Percentiles rank a stretch among this genome's conserved stretches.
These are phyloP conservation scores for Mythimna ferrago DNA, from an alignment of 2,888 invertebrate genomes.

Conservation along the genomic window DNA sequence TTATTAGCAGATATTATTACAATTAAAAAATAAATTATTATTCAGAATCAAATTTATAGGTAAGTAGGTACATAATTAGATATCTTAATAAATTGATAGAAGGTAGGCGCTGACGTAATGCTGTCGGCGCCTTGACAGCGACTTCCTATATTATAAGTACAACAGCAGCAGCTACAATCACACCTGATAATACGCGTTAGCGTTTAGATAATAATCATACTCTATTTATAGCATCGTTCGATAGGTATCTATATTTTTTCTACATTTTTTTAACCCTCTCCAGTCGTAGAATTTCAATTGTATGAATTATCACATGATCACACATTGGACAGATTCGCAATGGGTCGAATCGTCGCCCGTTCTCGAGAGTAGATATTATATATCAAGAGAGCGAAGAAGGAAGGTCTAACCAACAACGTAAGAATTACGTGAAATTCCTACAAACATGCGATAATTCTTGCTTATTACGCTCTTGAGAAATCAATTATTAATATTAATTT, in stretches of 20 bases:
- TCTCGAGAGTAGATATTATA: background rate
- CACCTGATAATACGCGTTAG: background rate
- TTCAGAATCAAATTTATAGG: background rate
- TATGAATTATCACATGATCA: background rate
- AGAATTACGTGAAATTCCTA: conserved; percentile 12
- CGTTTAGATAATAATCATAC: background rate
- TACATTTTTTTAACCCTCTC: background rate
- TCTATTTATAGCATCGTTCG: too few relatives aligned
- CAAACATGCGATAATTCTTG: conserved; percentile 7
- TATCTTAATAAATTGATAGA: background rate
- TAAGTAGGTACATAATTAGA: background rate
- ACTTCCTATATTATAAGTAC: conserved; percentile 5
- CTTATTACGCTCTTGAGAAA: background rate
- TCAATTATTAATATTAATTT: background rate
- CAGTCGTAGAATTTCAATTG: conserved; percentile 14
- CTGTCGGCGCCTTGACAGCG: conserved; percentile 1
- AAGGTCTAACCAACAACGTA: conserved; percentile 8
- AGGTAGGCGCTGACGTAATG: background rate
- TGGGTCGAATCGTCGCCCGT: background rate
- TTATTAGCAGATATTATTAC: background rate
- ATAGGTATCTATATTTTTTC: background rate
- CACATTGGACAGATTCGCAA: background rate
- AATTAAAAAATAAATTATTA: background rate
- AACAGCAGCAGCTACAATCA: conserved; percentile 3
- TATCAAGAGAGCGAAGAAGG: conserved; percentile 22